A percentile compares a stretch with the other conserved stretches of the same genome.
These are phyloP conservation scores for Aplodontia rufa DNA, from an alignment of 2,113 vertebrate genomes.

Conservation along the genomic window DNA sequence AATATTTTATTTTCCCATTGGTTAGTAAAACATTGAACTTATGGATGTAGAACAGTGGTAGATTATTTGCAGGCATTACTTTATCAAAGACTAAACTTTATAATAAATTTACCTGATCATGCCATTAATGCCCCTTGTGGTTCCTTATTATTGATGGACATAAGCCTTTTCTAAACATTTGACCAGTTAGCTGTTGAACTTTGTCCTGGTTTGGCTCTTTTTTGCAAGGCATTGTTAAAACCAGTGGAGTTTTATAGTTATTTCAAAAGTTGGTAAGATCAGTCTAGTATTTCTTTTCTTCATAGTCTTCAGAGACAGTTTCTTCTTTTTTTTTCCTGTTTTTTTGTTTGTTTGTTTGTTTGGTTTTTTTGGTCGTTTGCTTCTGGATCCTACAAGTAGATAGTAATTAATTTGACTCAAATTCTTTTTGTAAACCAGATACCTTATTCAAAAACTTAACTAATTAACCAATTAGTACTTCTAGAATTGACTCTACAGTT, in stretches of 20 bases:
- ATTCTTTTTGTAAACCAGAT: conserved; percentile 49
- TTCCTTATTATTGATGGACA: conserved; percentile 70
- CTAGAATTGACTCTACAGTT: background rate
- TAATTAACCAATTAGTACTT: conserved; percentile 19
- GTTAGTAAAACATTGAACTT: conserved; percentile 67
- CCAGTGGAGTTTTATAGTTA: conserved; percentile 54
- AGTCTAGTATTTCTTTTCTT: conserved; percentile 41
- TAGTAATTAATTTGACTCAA: conserved; percentile 63
- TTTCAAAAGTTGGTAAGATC: conserved; percentile 56
- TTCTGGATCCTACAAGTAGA: conserved; percentile 72
- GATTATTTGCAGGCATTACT: conserved; percentile 54
- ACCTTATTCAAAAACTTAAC: conserved; percentile 41
- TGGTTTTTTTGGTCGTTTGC: conserved; percentile 9
- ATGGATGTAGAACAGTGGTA: conserved; percentile 40
- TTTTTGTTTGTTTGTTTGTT: background rate
- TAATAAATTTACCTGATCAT: conserved; percentile 81
- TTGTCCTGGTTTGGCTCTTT: conserved; percentile 15
- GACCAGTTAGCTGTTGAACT: conserved; percentile 68
- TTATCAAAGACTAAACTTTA: conserved; percentile 56
- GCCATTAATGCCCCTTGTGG: conserved; percentile 61
- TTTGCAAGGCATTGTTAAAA: conserved; percentile 56
- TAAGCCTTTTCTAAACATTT: conserved; percentile 59
- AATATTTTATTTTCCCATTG: conserved; percentile 68
- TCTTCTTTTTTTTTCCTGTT: background rate
- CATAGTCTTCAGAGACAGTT: conserved; percentile 59